phyloP scores from a whole-genome alignment of 2,797 vertebrate genomes.

The Chaunax sp. region DNA sequence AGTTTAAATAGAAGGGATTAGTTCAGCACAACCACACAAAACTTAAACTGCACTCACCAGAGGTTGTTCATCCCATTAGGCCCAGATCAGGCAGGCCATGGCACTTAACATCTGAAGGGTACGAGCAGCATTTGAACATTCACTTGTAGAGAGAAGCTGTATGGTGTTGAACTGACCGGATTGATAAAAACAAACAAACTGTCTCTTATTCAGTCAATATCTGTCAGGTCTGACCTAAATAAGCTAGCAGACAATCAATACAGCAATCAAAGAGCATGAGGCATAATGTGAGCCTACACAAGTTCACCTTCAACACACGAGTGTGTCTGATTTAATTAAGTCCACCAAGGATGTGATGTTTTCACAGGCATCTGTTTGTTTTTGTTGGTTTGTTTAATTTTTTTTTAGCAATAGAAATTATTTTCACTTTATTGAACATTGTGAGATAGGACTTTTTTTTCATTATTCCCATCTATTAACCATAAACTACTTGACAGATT shows the following conservation, averaged over 20 bases:
- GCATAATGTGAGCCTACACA: not conserved
- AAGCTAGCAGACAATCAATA: conserved; percentile 63
- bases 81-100: conserved; percentile 5
- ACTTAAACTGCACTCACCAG: conserved; percentile 59
- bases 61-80: conserved; percentile 23
- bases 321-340: not conserved
- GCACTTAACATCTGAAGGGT: conserved; percentile 10
- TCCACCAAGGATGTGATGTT: not conserved
- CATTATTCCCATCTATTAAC: too few species aligned
- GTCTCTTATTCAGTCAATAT: conserved; percentile 54
- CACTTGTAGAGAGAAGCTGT: conserved; percentile 31
- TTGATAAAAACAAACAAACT: conserved; percentile 13
- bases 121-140: conserved; percentile 33
- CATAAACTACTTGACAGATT: too few species aligned
- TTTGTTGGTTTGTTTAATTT: too few species aligned
- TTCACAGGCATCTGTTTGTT: too few species aligned
- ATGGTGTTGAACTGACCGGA: conserved; percentile 3
- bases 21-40: not conserved
- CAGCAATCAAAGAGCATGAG: conserved; percentile 30
- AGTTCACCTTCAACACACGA: conserved; percentile 24
- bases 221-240: conserved; percentile 75
- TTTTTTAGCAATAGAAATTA: too few species aligned
- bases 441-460: too few species aligned
- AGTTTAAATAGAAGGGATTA: not conserved
- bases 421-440: too few species aligned